Conservation (phyloP, 2,113 vertebrate genomes). For the Oxyura jamaicensis region DNA sequence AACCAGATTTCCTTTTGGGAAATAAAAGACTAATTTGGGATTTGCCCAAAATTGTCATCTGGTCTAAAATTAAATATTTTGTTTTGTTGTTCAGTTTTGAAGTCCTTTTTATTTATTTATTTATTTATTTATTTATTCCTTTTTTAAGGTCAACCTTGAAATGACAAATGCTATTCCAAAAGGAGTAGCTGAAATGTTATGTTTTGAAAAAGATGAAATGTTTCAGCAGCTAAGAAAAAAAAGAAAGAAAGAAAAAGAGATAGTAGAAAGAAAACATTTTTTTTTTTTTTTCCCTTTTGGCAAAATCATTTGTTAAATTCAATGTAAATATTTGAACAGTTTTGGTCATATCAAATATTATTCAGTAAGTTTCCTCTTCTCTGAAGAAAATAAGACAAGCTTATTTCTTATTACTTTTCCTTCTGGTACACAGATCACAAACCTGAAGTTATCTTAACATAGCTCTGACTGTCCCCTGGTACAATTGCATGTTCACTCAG, state of each 20-base stretch:
- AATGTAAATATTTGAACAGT: not conserved
- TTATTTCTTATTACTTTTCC: not conserved
- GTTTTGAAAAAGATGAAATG: not conserved
- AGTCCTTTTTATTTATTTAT: not conserved
- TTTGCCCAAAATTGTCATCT: slow-evolving; percentile 22
- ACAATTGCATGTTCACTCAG: not conserved
- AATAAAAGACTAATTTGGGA: slow-evolving; percentile 4
- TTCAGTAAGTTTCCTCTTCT: not conserved
- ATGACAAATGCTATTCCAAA: not conserved
- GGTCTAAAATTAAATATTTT: slow-evolving; percentile 42
- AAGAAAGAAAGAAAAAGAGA: not conserved
- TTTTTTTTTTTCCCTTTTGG: not conserved
- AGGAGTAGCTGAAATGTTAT: not conserved
- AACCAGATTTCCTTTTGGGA: not conserved
- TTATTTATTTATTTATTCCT: too few relatives aligned
- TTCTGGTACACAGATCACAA: not conserved
- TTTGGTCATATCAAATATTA: not conserved
- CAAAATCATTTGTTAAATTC: not conserved
- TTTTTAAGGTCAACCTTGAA: not conserved
- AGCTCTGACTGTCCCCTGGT: not conserved
- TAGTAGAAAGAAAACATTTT: accelerated
- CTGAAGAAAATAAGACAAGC: not conserved
- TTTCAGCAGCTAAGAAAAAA: not conserved
- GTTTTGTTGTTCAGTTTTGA: not conserved
- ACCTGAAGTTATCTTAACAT: not conserved